Evolutionary conservation across 35 echinoderm and acorn worm genomes (phyloP).

Genomic region (Amphiura filiformis): DNA sequence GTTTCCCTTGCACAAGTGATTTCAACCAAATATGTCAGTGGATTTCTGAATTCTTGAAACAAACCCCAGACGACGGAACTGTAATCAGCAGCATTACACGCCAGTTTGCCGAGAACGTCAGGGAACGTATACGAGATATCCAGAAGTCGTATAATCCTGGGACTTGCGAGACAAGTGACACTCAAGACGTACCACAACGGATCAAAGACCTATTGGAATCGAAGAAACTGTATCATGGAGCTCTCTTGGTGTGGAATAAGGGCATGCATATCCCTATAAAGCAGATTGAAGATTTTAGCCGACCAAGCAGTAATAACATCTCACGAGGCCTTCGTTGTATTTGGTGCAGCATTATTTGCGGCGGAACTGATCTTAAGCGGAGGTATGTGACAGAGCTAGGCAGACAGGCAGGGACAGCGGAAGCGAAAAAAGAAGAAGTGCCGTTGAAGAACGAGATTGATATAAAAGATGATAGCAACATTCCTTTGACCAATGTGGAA

Average conservation of each 20-base stretch:
- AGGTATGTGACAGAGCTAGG: background rate
- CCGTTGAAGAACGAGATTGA: background rate
- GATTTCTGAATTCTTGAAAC: background rate
- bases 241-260: background rate
- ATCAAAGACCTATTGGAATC: background rate
- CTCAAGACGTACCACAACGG: background rate
- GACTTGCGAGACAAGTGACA: background rate
- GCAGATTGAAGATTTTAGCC: background rate
- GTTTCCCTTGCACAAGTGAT: background rate
- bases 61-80: background rate
- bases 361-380: background rate
- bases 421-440: background rate
- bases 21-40: background rate
- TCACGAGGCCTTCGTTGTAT: background rate
- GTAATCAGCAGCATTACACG: background rate
- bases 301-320: background rate
- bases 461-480: background rate
- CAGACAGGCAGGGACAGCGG: background rate
- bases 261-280: background rate
- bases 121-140: background rate
- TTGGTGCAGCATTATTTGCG: background rate
- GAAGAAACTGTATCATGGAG: background rate
- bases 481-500: background rate
- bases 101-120: background rate
- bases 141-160: too few relatives aligned